phyloP scores from a whole-genome alignment of 2,113 vertebrate genomes.

The Nematolebias whitei region DNA sequence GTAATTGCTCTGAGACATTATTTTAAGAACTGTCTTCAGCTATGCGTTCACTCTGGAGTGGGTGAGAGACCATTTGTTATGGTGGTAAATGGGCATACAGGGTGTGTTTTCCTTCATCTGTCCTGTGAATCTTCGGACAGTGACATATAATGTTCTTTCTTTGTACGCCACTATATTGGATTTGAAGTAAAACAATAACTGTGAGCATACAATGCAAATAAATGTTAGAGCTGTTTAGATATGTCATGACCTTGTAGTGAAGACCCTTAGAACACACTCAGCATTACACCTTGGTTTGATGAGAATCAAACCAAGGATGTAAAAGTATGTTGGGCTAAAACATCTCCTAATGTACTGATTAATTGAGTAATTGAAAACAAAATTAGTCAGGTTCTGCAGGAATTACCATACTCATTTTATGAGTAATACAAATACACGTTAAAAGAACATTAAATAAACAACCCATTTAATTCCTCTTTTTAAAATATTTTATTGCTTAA shows the following conservation, averaged over 20 bases:
- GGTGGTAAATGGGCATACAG: conserved; percentile 8
- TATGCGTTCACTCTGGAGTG: conserved; percentile 37
- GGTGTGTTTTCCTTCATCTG: conserved; percentile 13
- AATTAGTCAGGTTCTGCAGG: no score
- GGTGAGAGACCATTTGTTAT: conserved; percentile 35
- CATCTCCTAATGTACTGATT: not conserved
- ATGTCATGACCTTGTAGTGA: not conserved
- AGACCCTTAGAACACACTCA: not conserved
- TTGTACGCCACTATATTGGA: not conserved
- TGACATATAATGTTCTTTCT: conserved; percentile 10
- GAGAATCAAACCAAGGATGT: not conserved
- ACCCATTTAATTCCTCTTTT: no score
- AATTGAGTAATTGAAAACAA: no score
- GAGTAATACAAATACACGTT: no score
- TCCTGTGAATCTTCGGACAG: conserved; percentile 5
- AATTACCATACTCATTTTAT: no score
- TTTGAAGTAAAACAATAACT: conserved; percentile 20
- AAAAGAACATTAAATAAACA: no score
- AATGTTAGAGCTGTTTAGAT: not conserved
- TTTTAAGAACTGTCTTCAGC: conserved; percentile 43
- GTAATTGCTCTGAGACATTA: conserved; percentile 62
- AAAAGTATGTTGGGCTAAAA: not conserved
- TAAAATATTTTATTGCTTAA: no score
- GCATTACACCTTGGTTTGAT: not conserved
- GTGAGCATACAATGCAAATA: conserved; percentile 4